A percentile compares a stretch with the other conserved stretches of the same genome.
Conservation (phyloP, 2,888 invertebrate genomes). For the Branchinecta sandiegonensis region DNA sequence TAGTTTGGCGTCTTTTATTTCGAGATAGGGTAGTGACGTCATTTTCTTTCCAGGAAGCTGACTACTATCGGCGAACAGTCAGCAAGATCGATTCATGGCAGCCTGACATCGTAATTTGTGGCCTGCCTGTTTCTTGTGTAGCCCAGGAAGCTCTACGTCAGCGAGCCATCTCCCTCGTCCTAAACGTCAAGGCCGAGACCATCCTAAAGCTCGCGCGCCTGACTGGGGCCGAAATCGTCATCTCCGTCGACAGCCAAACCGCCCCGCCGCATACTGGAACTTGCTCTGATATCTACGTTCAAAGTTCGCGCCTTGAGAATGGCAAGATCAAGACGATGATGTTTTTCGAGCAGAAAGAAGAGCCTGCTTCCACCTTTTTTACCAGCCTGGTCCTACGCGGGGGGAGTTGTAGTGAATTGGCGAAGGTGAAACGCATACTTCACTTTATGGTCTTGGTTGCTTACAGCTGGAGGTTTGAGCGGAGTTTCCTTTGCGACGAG, state of each 20-base stretch:
- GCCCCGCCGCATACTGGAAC: slow-evolving; percentile 63
- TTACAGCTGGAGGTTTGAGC: slow-evolving; percentile 85
- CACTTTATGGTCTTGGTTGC: slow-evolving; percentile 64
- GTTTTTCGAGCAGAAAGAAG: slow-evolving; percentile 58
- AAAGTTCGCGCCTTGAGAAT: slow-evolving; percentile 40
- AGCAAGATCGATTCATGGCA: slow-evolving; percentile 65
- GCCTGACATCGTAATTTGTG: slow-evolving; percentile 77
- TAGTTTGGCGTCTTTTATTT: too few relatives aligned
- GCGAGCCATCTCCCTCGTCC: slow-evolving; percentile 66
- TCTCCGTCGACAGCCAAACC: slow-evolving; percentile 67
- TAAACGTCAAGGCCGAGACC: slow-evolving; percentile 66
- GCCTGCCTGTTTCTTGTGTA: slow-evolving; percentile 60
- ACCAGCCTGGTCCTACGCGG: slow-evolving; percentile 80
- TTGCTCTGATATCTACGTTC: slow-evolving; percentile 65
- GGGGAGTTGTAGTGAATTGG: slow-evolving; percentile 50
- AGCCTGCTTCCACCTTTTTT: slow-evolving; percentile 67
- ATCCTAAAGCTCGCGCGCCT: slow-evolving; percentile 63
- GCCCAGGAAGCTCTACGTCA: slow-evolving; percentile 74
- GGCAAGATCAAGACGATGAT: slow-evolving; percentile 65
- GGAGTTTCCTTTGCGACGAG: slow-evolving; percentile 74
- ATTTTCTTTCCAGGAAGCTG: slow-evolving; percentile 48
- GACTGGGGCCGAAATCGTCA: slow-evolving; percentile 66
- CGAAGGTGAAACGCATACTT: slow-evolving; percentile 65
- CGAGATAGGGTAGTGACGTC: not conserved
- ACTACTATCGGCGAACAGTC: slow-evolving; percentile 69